Evolutionary conservation across 1,140 invertebrate species (phyloP), one percentile per base, ranked within the genome.

Genomic region (Doryteuthis pealeii): DNA sequence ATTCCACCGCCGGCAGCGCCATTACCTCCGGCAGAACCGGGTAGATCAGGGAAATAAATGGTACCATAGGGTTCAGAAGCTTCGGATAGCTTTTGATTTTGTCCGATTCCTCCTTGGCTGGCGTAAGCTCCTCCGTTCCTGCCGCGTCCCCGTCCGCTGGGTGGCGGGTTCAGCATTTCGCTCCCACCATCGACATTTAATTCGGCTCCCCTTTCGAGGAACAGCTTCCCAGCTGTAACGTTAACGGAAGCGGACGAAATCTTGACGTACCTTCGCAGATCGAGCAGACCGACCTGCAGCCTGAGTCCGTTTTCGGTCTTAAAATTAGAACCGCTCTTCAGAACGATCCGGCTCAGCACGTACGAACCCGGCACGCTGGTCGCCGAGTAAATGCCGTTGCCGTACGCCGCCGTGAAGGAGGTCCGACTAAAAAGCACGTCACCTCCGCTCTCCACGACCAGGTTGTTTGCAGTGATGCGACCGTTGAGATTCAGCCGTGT

Each of bases 91-190:
- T 40, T 77, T 18, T 72, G 66, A 15, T 71, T 72, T 30, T 73
- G 62, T 31, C 77, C 78, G 10, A 84, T 79, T 15, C 81, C 81
- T 5, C 81, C 83, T 66, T 77, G 73, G 62, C 79, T 81, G 26
- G 80, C 80, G 74, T 82, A 80, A 2, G 80, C 77, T n/a, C 81
- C 83, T n/a, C 83, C 81, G 67, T 77, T 77, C 33, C 49, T 76
- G 26, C 40, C 43, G 0, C 32, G 69, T n/a, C 78, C 81, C 71
- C 80, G 77, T 22, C 74, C 77, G 3, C 6, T 62, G 8, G 54
- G 28, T 28, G 73, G 26, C 8, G 81, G 77, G 35, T 76, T 76
- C 4, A 67, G 65, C 0, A 72, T 62, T 73, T 78, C 72, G 31
- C 68, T 58, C 35, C 67, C 71, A 8, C 81, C 83, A 65, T 71